A percentile compares a stretch with the other conserved stretches of the same genome.
Conservation (phyloP, 2,113 vertebrate species). For the Albula goreensis region DNA sequence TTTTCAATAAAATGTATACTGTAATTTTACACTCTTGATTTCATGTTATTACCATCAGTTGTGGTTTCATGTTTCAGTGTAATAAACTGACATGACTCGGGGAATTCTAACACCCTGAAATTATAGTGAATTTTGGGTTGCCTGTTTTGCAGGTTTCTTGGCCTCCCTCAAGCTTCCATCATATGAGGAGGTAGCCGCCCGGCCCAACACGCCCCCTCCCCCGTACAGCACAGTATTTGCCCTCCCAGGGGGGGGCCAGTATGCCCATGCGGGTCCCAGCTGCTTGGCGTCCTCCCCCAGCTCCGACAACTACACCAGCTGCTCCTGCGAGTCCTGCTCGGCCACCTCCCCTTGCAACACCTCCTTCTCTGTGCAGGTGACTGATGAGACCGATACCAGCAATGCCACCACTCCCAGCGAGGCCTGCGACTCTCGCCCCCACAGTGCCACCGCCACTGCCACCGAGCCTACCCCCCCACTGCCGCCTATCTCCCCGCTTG, state of each 20-base stretch:
- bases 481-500: slow-evolving; percentile 25
- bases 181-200: slow-evolving; percentile 89
- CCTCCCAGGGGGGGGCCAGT: slow-evolving; percentile 61
- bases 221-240: slow-evolving; percentile 81
- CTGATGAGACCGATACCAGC: slow-evolving; percentile 58
- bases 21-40: too few species aligned
- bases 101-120: neutral
- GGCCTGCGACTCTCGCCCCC: slow-evolving; percentile 50
- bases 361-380: slow-evolving; percentile 53
- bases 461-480: slow-evolving; percentile 31
- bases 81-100: neutral
- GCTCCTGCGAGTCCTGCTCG: slow-evolving; percentile 85
- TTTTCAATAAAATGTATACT: too few species aligned
- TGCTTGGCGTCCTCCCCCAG: slow-evolving; percentile 74
- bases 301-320: slow-evolving; percentile 82
- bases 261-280: slow-evolving; percentile 63
- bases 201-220: slow-evolving; percentile 87
- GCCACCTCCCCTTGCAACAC: slow-evolving; percentile 66
- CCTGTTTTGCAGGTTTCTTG: slow-evolving; percentile 76
- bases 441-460: slow-evolving; percentile 41
- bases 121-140: neutral
- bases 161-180: slow-evolving; percentile 90
- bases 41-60: too few species aligned
- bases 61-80: too few species aligned
- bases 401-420: slow-evolving; percentile 37